These are phyloP conservation scores for Cyrtodaria siliqua DNA, from an alignment of 2,888 invertebrate species.

Conservation along the genomic window DNA sequence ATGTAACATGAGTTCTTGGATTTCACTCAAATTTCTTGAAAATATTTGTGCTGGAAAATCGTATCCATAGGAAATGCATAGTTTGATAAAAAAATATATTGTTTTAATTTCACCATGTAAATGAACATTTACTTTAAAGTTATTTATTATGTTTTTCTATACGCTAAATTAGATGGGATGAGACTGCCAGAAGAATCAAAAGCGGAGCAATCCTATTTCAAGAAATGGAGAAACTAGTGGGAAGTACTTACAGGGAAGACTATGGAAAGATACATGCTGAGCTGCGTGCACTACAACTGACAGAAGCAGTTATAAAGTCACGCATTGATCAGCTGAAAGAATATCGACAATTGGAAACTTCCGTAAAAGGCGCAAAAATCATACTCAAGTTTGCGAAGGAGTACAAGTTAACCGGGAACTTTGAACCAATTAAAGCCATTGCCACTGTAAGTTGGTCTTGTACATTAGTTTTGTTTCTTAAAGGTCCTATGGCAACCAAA, in stretches of 20 bases:
- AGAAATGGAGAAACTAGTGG: conserved; percentile 22
- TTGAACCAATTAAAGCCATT: conserved; percentile 35
- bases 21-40: too few relatives aligned
- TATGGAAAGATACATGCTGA: conserved; percentile 18
- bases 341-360: conserved; percentile 46
- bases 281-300: conserved; percentile 19
- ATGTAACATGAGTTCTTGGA: too few relatives aligned
- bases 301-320: not conserved
- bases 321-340: conserved; percentile 59
- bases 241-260: conserved; percentile 13
- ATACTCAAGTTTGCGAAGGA: conserved; percentile 53
- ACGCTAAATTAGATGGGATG: conserved; percentile 28
- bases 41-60: too few relatives aligned
- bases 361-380: conserved; percentile 57
- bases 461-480: too few relatives aligned
- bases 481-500: too few relatives aligned
- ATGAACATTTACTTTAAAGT: too few relatives aligned
- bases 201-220: conserved; percentile 26
- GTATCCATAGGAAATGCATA: too few relatives aligned
- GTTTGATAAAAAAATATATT: too few relatives aligned
- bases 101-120: too few relatives aligned
- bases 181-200: conserved; percentile 4
- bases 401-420: conserved; percentile 61
- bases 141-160: too few relatives aligned
- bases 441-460: conserved; percentile 36